These are phyloP conservation scores for Tetranychus piercei DNA, from an alignment of 2,888 invertebrate genomes.

Conservation along the genomic window DNA sequence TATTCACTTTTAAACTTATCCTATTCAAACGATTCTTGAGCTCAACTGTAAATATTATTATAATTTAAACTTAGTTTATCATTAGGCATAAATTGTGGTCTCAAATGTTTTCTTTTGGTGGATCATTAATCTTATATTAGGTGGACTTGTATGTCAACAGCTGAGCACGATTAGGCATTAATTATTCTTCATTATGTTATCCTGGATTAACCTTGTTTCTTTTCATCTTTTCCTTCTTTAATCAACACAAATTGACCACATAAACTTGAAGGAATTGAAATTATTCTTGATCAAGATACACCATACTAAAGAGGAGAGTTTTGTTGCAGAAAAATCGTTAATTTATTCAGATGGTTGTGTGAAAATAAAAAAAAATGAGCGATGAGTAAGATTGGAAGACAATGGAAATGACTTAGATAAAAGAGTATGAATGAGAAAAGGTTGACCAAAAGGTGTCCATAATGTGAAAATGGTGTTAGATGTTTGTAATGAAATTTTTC, in stretches of 20 bases:
- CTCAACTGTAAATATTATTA: background rate
- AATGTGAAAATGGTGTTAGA: background rate
- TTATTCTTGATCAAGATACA: background rate
- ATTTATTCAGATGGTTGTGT: background rate
- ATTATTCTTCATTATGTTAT: background rate
- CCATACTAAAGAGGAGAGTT: background rate
- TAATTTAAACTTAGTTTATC: no score
- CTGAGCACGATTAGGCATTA: background rate
- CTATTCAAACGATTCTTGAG: background rate
- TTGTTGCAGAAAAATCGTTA: background rate
- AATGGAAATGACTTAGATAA: background rate
- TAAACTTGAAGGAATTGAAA: no score
- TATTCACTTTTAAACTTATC: no score
- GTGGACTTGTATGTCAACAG: background rate
- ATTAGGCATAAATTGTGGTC: background rate
- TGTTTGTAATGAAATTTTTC: background rate
- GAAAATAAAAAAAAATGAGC: background rate
- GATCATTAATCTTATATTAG: background rate
- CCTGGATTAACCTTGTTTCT: background rate
- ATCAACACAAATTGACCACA: no score
- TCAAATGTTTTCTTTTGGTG: background rate
- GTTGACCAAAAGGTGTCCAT: background rate
- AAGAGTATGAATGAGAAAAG: background rate
- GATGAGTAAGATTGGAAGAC: background rate
- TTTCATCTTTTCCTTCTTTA: background rate